Conservation (phyloP, 64 coral and sea anemone genomes). For the Acropora tenuis region DNA sequence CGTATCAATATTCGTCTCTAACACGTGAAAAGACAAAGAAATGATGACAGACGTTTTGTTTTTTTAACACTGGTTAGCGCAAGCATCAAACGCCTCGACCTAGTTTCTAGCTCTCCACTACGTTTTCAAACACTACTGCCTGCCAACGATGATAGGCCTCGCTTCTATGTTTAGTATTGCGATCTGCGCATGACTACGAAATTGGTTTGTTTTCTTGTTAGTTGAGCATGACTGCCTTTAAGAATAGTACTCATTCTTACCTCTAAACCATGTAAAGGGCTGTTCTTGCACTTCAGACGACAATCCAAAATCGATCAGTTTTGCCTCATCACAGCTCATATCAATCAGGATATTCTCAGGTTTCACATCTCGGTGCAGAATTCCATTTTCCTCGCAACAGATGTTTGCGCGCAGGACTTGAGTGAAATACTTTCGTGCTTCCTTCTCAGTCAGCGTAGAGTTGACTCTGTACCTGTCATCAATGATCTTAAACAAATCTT, state of each 20-base stretch:
- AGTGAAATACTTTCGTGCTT: constrained; percentile 1
- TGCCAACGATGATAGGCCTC: too few species aligned
- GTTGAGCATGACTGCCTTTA: not conserved
- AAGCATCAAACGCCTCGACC: too few species aligned
- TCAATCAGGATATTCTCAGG: constrained; percentile 28
- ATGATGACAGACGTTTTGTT: too few species aligned
- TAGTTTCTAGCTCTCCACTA: too few species aligned
- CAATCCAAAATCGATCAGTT: constrained; percentile 21
- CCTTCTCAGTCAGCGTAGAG: not conserved
- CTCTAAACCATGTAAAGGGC: constrained; percentile 13
- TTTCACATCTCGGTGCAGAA: constrained; percentile 11
- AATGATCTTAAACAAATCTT: constrained; percentile 13
- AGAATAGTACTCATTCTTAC: not conserved
- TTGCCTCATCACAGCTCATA: not conserved
- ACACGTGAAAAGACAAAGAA: not conserved
- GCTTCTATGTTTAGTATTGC: too few species aligned
- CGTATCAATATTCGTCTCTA: not conserved
- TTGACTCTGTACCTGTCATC: not conserved
- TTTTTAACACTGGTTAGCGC: too few species aligned
- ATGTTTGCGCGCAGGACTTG: constrained; percentile 15
- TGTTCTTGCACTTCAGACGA: constrained; percentile 3
- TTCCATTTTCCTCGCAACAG: not conserved
- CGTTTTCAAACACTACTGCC: too few species aligned
- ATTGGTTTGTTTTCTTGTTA: too few species aligned
- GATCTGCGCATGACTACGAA: too few species aligned